These are phyloP conservation scores for Nesidiocoris tenuis DNA, from an alignment of 2,888 invertebrate species.

Conservation along the genomic window DNA sequence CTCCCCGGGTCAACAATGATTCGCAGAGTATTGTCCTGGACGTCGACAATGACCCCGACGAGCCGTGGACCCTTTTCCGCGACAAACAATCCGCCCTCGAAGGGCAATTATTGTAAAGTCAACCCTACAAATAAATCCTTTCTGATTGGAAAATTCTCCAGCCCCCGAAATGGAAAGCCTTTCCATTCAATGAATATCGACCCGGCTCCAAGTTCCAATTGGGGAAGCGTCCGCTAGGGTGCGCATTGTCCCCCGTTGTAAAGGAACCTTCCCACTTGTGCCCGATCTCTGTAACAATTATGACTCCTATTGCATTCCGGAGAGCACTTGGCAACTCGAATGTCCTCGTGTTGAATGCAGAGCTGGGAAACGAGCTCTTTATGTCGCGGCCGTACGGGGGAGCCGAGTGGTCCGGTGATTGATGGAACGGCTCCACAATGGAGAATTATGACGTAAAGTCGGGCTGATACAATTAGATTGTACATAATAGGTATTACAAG, in stretches of 20 bases:
- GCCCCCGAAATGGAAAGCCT: conserved; percentile 16
- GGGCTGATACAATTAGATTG: background rate
- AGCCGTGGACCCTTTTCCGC: conserved; percentile 6
- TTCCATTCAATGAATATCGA: conserved; percentile 26
- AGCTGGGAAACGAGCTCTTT: background rate
- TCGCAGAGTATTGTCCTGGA: conserved; percentile 28
- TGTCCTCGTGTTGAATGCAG: background rate
- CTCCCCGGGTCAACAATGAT: conserved; percentile 16
- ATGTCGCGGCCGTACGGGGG: background rate
- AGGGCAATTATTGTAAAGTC: conserved; percentile 42
- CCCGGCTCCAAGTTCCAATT: background rate
- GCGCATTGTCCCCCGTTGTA: background rate
- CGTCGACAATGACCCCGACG: conserved; percentile 22
- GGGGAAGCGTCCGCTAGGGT: background rate
- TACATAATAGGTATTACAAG: no score
- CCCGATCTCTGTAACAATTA: conserved; percentile 19
- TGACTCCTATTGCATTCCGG: conserved; percentile 21
- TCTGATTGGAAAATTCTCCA: conserved; percentile 37
- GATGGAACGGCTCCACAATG: background rate
- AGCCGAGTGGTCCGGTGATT: background rate
- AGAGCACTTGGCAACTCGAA: conserved; percentile 7
- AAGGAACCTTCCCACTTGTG: background rate
- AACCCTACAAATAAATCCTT: conserved; percentile 43
- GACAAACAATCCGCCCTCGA: conserved; percentile 22
- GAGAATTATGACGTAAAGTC: background rate